Base-by-base conservation (phyloP, 2,113 vertebrate species). In the Chaenocephalus aceratus region DNA sequence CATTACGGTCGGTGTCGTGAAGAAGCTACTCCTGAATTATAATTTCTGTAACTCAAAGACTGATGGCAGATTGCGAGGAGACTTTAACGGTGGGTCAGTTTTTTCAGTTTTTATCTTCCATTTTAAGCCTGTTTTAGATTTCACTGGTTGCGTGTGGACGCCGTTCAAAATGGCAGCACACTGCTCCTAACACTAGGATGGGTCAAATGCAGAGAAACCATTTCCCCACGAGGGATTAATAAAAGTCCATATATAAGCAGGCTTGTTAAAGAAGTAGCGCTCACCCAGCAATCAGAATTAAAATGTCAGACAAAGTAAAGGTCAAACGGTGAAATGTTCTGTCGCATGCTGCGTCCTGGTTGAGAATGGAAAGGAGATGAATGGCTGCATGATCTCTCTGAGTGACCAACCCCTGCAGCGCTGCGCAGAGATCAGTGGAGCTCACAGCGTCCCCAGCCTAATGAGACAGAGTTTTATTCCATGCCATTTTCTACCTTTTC, bases 231-330 rank as follows among this genome's bases (percentile, higher is more conserved):
- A n/a, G 21, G 21, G 21, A 21, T 1, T 21, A 21, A 21, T 21
- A 21, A 21, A 21, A 21, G 21, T 21, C 21, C 21, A 21, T 21
- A 62, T 64, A 51, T 79, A 15, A 54, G 52, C 48, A 66, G 0
- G 48, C 36, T 63, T 1, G 23, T 85, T 70, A 61, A 41, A 7
- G 54, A 21, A 59, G 75, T 57, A 72, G 58, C 45, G 11, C 56
- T 44, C 10, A 16, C 41, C 4, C 51, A 1, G 58, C 49, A 10
- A 5, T 62, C 59, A 14, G 26, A 61, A 48, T 76, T 15, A 26
- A 72, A 73, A 79, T 85, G 80, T 86, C 86, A 88, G 66, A 64
- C 54, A 48, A 36, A 64, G 83, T 80, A 49, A 15, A 15, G 81
- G 75, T 83, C 83, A 86, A 72, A 72, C 2, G 1, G 62, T 44